phyloP scores from a whole-genome alignment of 2,797 vertebrate species.

The Xenops minutus region DNA sequence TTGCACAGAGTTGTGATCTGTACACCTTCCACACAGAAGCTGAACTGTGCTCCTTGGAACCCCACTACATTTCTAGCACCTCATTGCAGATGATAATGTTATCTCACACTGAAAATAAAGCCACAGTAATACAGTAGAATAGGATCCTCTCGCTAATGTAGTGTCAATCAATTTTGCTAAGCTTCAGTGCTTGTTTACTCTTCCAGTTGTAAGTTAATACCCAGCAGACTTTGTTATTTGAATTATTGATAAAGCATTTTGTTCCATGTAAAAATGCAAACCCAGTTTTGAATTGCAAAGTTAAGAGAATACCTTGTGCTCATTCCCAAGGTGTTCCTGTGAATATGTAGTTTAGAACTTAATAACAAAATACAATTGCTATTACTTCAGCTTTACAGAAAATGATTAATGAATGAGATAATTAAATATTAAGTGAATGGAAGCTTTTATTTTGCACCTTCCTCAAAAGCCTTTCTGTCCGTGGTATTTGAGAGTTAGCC shows the following conservation, averaged over 20 bases:
- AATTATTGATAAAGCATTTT: constrained; percentile 78
- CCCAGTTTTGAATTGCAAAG: neutral
- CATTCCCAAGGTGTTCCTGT: neutral
- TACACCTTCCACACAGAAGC: neutral
- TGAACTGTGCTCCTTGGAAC: neutral
- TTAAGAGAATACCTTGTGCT: neutral
- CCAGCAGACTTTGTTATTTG: constrained; percentile 59
- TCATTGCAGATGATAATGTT: neutral
- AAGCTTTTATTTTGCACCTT: neutral
- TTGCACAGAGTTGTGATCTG: neutral
- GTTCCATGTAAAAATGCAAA: constrained; percentile 62
- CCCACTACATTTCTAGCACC: neutral
- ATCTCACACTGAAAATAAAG: constrained; percentile 4
- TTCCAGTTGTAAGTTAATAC: constrained; percentile 69
- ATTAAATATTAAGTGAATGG: neutral
- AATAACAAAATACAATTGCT: constrained; percentile 13
- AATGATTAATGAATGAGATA: neutral
- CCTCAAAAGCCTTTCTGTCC: neutral
- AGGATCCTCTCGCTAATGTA: neutral
- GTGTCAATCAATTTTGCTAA: constrained; percentile 45
- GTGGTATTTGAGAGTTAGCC: neutral
- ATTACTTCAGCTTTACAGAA: neutral
- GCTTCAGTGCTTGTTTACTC: constrained; percentile 62
- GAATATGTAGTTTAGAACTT: neutral
- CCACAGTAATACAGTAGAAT: neutral